Evolutionary conservation across 2,888 invertebrate genomes (phyloP).

Genomic region (Geophilus truncorum): DNA sequence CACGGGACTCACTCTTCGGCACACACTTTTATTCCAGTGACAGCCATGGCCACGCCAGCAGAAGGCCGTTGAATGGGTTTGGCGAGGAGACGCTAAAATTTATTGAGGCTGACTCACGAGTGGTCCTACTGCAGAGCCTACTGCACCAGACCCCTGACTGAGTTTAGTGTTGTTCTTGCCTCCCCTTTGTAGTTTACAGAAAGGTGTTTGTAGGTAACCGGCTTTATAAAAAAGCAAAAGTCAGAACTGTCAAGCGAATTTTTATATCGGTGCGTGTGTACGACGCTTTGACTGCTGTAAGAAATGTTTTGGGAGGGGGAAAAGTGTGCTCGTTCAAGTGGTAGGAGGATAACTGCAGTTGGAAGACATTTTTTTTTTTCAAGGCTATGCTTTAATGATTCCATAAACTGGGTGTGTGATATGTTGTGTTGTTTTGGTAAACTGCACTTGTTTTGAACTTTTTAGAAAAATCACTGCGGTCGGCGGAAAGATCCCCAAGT

Average conservation of each 20-base stretch:
- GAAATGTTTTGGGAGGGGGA: not conserved
- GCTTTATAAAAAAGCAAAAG: not conserved
- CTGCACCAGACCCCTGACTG: not conserved
- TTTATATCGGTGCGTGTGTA: not conserved
- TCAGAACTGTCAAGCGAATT: not conserved
- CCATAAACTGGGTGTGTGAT: too few relatives aligned
- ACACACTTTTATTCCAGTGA: not conserved
- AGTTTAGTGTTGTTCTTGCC: not conserved
- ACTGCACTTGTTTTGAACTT: too few relatives aligned
- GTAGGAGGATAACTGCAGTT: not conserved
- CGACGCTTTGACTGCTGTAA: not conserved
- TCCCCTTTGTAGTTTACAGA: not conserved
- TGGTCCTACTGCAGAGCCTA: slow-evolving; percentile 5
- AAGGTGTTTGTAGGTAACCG: slow-evolving; percentile 18
- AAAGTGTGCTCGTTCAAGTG: not conserved
- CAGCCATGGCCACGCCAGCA: slow-evolving; percentile 11
- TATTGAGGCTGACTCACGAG: slow-evolving; percentile 16
- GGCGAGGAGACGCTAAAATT: not conserved
- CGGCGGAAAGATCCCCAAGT: too few relatives aligned
- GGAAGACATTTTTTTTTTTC: not conserved
- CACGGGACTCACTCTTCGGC: slow-evolving; percentile 12
- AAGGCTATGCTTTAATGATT: not conserved
- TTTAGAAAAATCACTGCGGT: too few relatives aligned
- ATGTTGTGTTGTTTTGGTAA: too few relatives aligned
- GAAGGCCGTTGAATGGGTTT: slow-evolving; percentile 15